A percentile compares a stretch with the other conserved stretches of the same genome.
phyloP scores from a whole-genome alignment of 2,113 vertebrate genomes.

The Rhineura floridana region DNA sequence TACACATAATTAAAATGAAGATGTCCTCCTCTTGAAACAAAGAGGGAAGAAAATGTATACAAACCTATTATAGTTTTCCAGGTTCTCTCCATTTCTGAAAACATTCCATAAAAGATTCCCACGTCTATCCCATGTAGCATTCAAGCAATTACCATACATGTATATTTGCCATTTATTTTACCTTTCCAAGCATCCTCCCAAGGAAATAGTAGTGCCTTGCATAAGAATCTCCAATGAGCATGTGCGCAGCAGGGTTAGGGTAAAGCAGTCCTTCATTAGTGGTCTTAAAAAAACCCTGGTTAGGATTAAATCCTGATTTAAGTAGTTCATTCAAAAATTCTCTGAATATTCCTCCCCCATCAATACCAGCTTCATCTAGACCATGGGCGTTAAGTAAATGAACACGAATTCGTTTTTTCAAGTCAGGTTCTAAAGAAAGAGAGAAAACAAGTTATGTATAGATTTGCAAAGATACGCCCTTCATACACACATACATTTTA shows the following conservation, averaged over 20 bases:
- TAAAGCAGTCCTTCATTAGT: slow-evolving; percentile 96
- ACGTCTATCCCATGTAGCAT: background rate
- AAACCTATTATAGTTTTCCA: background rate
- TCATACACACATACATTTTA: background rate
- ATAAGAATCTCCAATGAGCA: slow-evolving; percentile 92
- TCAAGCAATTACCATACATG: background rate
- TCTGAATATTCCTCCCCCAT: slow-evolving; percentile 96
- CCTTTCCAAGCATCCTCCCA: slow-evolving; percentile 97
- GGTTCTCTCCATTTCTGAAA: background rate
- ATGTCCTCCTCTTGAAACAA: background rate
- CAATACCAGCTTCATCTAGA: slow-evolving; percentile 96
- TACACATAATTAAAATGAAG: background rate
- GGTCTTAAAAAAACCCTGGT: slow-evolving; percentile 97
- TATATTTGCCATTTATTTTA: slow-evolving; percentile 61
- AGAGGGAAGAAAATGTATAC: background rate
- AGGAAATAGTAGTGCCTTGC: slow-evolving; percentile 97
- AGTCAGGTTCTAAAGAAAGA: slow-evolving; percentile 85
- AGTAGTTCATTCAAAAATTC: slow-evolving; percentile 98
- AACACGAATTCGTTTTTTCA: slow-evolving; percentile 94
- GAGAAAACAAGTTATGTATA: slow-evolving; percentile 2
- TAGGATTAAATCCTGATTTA: slow-evolving; percentile 96
- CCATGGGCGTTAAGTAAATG: slow-evolving; percentile 96
- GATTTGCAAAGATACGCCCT: background rate
- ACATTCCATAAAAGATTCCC: background rate
- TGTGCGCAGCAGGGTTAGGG: slow-evolving; percentile 92